Evolutionary conservation across 2,113 vertebrate genomes (phyloP).

Genomic region (Archilochus colubris): DNA sequence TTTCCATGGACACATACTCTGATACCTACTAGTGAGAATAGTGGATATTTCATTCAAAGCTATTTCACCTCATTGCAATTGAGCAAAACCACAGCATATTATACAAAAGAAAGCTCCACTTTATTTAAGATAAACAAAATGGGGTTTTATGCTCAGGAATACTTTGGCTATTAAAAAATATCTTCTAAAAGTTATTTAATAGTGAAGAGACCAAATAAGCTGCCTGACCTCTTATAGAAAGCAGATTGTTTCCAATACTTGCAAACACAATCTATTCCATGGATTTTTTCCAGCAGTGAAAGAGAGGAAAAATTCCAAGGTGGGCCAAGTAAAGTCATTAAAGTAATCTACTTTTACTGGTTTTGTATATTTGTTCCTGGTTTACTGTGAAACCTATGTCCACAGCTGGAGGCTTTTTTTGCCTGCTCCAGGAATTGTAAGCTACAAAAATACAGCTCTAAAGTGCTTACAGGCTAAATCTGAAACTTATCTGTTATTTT

Average conservation of each 20-base stretch:
- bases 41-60: not conserved
- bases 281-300: not conserved
- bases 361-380: not conserved
- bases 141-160: not conserved
- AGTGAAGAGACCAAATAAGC: not conserved
- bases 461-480: not conserved
- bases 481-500: not conserved
- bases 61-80: not conserved
- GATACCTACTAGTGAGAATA: not conserved
- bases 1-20: not conserved
- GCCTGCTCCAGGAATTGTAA: not conserved
- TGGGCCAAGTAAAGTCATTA: not conserved
- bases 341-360: not conserved
- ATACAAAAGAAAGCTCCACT: not conserved
- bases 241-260: not conserved
- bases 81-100: not conserved
- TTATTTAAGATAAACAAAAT: not conserved
- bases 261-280: not conserved
- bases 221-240: not conserved
- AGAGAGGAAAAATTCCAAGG: not conserved
- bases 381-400: not conserved
- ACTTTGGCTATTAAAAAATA: not conserved
- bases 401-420: not conserved
- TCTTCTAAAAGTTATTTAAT: not conserved
- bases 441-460: not conserved